Percentiles rank a stretch among this genome's conserved stretches.
Evolutionary conservation across 2,888 invertebrate species (phyloP).

Genomic region (Odiellus spinosus): DNA sequence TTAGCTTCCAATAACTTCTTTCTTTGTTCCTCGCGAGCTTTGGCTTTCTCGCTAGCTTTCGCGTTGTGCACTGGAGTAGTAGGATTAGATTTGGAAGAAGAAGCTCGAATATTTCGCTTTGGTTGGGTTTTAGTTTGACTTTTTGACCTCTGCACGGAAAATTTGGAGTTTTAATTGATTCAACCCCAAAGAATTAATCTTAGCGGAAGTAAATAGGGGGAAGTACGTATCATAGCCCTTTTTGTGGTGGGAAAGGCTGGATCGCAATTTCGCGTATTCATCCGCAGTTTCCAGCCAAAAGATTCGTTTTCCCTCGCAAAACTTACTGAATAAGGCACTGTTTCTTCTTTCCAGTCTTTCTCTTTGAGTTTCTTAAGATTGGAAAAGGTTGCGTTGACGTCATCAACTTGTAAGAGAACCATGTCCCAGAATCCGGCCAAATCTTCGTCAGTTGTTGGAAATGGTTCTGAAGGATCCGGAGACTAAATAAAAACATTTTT

Average conservation of each 20-base stretch:
- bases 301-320: no score
- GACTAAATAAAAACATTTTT: constrained; percentile 32
- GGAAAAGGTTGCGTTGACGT: constrained; percentile 44
- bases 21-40: constrained; percentile 14
- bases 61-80: constrained; percentile 12
- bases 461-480: constrained; percentile 55
- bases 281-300: no score
- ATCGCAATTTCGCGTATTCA: no score
- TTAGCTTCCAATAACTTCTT: constrained; percentile 14
- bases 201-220: no score
- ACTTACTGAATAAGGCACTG: no score
- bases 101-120: neutral
- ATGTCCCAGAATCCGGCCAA: constrained; percentile 96
- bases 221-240: no score
- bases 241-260: no score
- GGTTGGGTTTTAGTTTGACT: constrained; percentile 2
- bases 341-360: constrained; percentile 19
- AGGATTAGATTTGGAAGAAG: constrained; percentile 12
- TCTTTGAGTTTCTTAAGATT: constrained; percentile 14
- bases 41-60: constrained; percentile 9
- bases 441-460: constrained; percentile 75
- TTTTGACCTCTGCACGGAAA: neutral
- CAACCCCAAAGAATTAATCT: no score
- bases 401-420: constrained; percentile 77
- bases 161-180: no score